These are phyloP conservation scores for Blastomussa wellsi DNA, from an alignment of 92 coral and sea anemone genomes.

Conservation along the genomic window DNA sequence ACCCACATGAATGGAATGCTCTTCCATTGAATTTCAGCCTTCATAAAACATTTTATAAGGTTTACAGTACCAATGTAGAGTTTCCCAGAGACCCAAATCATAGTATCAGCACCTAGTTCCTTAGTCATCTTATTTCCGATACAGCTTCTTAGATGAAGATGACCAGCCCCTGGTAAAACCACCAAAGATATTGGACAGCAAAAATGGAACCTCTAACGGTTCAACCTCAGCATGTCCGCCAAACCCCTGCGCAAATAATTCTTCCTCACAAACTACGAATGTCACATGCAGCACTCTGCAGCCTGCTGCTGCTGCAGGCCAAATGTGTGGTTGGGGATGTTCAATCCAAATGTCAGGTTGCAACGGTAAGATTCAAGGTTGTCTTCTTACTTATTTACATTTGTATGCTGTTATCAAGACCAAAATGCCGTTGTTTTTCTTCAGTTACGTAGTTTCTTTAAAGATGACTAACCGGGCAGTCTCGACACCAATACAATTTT, in stretches of 20 bases:
- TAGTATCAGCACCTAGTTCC: background rate
- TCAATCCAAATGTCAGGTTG: slow-evolving; percentile 10
- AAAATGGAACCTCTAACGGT: slow-evolving; percentile 22
- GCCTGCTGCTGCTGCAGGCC: slow-evolving; percentile 17
- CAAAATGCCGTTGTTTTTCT: background rate
- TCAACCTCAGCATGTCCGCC: slow-evolving; percentile 17
- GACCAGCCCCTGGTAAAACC: slow-evolving; percentile 36
- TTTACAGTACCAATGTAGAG: too few relatives aligned
- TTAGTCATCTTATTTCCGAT: background rate
- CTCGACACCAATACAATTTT: too few relatives aligned
- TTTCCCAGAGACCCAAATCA: too few relatives aligned
- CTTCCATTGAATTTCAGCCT: too few relatives aligned
- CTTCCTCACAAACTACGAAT: background rate
- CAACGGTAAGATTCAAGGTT: background rate
- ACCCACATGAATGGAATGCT: too few relatives aligned
- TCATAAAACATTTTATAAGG: too few relatives aligned
- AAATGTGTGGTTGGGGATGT: slow-evolving; percentile 22
- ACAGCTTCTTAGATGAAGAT: slow-evolving; percentile 33
- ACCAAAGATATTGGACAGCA: slow-evolving; percentile 24
- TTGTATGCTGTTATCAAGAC: background rate
- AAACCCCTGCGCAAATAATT: slow-evolving; percentile 15
- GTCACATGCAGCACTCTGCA: slow-evolving; percentile 11
- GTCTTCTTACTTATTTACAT: too few relatives aligned
- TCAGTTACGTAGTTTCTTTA: background rate
- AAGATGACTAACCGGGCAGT: background rate